Evolutionary conservation across 2,888 invertebrate genomes (phyloP).

Genomic region (Zaprionus obscuricornis): DNA sequence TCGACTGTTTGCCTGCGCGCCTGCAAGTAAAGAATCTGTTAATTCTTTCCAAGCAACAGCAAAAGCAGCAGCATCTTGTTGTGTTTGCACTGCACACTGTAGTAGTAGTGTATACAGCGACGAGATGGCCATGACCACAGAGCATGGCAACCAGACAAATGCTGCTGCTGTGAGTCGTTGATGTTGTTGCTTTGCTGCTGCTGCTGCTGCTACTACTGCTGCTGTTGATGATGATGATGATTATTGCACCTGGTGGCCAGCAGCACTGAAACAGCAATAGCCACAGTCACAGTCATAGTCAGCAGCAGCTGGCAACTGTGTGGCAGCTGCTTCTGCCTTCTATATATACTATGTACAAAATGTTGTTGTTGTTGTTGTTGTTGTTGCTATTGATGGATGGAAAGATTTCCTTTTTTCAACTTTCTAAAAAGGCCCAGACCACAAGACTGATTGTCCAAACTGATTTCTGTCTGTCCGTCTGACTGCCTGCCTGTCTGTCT

Average conservation of each 20-base stretch:
- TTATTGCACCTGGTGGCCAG: slow-evolving; percentile 70
- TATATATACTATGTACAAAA: not conserved
- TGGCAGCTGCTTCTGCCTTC: slow-evolving; percentile 40
- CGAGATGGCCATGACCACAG: not conserved
- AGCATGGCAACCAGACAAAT: not conserved
- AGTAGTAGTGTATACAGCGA: no score
- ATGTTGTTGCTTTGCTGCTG: not conserved
- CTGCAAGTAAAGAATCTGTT: slow-evolving; percentile 23
- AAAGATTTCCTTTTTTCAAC: slow-evolving; percentile 55
- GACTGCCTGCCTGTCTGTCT: no score
- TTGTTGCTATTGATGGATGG: slow-evolving; percentile 50
- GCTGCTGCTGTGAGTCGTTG: not conserved
- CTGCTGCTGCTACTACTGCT: no score
- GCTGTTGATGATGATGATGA: slow-evolving; percentile 44
- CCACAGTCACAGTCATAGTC: not conserved
- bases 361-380: slow-evolving; percentile 31
- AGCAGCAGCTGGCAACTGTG: slow-evolving; percentile 36
- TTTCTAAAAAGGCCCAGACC: slow-evolving; percentile 58
- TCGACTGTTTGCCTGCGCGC: slow-evolving; percentile 3
- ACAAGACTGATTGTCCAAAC: slow-evolving; percentile 21
- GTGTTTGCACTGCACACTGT: no score
- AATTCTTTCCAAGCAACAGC: no score
- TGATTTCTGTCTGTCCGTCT: slow-evolving; percentile 18
- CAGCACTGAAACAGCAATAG: slow-evolving; percentile 26
- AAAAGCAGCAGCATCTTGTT: no score